Evolutionary conservation across 2,797 vertebrate genomes (phyloP).

Genomic region (Buphagus erythrorhynchus): DNA sequence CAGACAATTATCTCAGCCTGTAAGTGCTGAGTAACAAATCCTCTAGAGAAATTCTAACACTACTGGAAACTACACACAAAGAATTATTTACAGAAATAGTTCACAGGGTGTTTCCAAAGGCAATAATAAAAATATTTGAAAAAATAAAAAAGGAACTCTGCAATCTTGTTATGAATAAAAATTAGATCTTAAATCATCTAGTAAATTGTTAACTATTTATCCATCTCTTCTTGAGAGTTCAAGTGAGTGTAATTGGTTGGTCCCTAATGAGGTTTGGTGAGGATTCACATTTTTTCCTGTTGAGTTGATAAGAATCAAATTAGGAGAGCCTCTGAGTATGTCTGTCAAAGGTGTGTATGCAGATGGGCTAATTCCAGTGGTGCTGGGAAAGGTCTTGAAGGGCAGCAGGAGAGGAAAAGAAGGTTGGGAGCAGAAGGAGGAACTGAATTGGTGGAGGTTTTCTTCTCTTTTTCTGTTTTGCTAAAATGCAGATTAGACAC

Average conservation of each 20-base stretch:
- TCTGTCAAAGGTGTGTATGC: not conserved
- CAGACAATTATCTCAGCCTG: not conserved
- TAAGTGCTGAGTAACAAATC: not conserved
- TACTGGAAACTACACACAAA: not conserved
- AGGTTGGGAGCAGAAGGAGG: not conserved
- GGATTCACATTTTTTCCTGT: slow-evolving; percentile 5
- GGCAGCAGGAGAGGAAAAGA: not conserved
- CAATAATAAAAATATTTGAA: not conserved
- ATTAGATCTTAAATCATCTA: not conserved
- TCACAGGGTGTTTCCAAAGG: slow-evolving; percentile 2
- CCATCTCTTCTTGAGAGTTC: not conserved
- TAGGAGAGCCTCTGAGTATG: not conserved
- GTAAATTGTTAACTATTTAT: slow-evolving; percentile 32
- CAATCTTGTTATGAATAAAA: not conserved
- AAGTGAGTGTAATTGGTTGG: not conserved
- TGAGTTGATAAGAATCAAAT: not conserved
- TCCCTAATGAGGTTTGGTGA: not conserved
- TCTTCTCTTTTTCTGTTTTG: slow-evolving; percentile 5
- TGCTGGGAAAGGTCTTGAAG: not conserved
- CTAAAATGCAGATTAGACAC: slow-evolving; percentile 46
- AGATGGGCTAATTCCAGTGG: not conserved
- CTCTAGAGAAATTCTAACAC: not conserved
- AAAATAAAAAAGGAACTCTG: not conserved
- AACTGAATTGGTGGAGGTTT: not conserved
- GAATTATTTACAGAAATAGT: not conserved